These are phyloP conservation scores for Oophaga sylvatica DNA, from an alignment of 2,797 vertebrate genomes.

Conservation along the genomic window DNA sequence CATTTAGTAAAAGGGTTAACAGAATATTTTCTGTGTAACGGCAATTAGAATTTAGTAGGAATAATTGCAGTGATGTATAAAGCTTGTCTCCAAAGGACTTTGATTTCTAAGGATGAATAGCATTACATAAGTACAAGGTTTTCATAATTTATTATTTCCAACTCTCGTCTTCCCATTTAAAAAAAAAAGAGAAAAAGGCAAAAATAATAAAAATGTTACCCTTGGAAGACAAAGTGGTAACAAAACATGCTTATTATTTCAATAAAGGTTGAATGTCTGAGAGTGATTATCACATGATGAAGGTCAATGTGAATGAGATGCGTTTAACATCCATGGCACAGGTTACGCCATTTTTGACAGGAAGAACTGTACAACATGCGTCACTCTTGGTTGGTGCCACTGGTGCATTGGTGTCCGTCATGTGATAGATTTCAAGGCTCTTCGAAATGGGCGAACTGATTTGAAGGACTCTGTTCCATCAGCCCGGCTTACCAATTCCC, in stretches of 20 bases:
- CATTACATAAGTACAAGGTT: constrained; percentile 53
- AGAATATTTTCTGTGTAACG: constrained; percentile 22
- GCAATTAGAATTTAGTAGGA: constrained; percentile 56
- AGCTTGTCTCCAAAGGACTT: constrained; percentile 50
- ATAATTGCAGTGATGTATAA: constrained; percentile 60
- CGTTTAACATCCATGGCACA: too few relatives aligned
- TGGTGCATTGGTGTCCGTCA: too few relatives aligned
- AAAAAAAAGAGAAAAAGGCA: background rate
- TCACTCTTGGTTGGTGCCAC: too few relatives aligned
- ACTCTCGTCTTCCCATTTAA: constrained; percentile 26
- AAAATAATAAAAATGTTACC: background rate
- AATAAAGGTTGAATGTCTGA: background rate
- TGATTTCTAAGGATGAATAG: constrained; percentile 60
- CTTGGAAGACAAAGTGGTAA: background rate
- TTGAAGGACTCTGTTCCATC: too few relatives aligned
- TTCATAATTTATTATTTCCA: constrained; percentile 61
- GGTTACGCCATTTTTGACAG: too few relatives aligned
- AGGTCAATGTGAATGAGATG: background rate
- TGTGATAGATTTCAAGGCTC: too few relatives aligned
- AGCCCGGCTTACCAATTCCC: too few relatives aligned
- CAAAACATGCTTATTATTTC: background rate
- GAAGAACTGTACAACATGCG: too few relatives aligned
- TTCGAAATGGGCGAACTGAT: too few relatives aligned
- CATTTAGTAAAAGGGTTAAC: constrained; percentile 28
- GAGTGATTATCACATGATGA: background rate